A percentile compares a stretch with the other conserved stretches of the same genome.
These are phyloP conservation scores for Diacarnus erythraeanus DNA, from an alignment of 37 sponge, comb jelly and placozoan genomes.

Conservation along the genomic window DNA sequence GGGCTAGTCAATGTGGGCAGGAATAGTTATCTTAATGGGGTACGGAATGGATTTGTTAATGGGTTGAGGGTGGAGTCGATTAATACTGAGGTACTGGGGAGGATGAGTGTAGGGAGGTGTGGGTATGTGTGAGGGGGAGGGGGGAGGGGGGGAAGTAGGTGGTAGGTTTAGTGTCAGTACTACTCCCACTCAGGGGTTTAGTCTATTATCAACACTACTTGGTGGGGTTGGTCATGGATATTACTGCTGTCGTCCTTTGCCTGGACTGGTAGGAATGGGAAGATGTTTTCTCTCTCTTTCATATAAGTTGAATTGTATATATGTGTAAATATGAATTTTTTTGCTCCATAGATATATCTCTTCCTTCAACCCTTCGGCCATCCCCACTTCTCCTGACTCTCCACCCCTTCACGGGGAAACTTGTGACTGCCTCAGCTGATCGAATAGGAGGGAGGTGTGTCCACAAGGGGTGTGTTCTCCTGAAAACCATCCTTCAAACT, in stretches of 20 bases:
- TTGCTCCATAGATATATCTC: background rate
- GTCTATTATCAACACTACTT: too few species aligned
- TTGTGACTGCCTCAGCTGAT: constrained; percentile 37
- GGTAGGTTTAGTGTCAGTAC: too few species aligned
- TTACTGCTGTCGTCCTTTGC: background rate
- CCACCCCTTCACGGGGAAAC: constrained; percentile 32
- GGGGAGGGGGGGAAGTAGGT: too few species aligned
- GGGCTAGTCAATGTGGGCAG: too few species aligned
- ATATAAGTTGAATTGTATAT: background rate
- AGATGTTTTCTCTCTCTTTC: background rate
- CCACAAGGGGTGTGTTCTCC: constrained; percentile 11
- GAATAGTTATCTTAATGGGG: too few species aligned
- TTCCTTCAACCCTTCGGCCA: background rate
- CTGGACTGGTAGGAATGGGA: too few species aligned
- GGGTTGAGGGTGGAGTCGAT: too few species aligned
- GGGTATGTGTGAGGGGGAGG: too few species aligned
- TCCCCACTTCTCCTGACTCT: background rate
- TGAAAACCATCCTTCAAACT: constrained; percentile 54
- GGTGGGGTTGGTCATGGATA: background rate
- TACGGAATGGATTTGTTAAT: too few species aligned
- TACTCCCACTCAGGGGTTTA: too few species aligned
- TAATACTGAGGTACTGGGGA: too few species aligned
- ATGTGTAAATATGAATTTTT: background rate
- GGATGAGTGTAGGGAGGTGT: too few species aligned
- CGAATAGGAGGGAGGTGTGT: constrained; percentile 36